Evolutionary conservation across 2,113 vertebrate species (phyloP).

Genomic region (Coptodon rendalli): DNA sequence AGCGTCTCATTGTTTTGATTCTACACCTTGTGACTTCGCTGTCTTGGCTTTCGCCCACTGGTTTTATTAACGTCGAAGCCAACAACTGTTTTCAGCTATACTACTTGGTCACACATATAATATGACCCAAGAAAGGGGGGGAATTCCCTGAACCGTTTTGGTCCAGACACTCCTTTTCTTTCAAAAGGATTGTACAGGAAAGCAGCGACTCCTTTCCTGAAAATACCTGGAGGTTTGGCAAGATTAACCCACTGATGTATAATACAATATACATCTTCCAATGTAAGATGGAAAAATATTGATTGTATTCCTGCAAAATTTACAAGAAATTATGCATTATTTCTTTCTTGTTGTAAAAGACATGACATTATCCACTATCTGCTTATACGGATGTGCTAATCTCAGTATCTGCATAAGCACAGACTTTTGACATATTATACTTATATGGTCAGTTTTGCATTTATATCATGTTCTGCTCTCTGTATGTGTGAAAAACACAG

Average conservation of each 20-base stretch:
- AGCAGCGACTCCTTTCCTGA: background rate
- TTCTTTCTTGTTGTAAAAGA: background rate
- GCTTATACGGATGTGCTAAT: fast-evolving
- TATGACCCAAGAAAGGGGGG: background rate
- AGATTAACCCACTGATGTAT: background rate
- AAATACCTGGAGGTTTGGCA: background rate
- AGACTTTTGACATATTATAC: background rate
- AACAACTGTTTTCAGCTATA: background rate
- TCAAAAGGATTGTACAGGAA: background rate
- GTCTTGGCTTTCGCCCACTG: background rate
- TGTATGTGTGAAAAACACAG: background rate
- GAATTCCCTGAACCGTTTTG: background rate
- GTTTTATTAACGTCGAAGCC: background rate
- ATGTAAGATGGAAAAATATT: background rate
- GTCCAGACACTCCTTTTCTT: background rate
- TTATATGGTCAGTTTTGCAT: background rate
- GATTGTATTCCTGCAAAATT: background rate
- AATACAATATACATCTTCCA: background rate
- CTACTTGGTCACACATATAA: background rate
- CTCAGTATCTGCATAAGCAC: background rate
- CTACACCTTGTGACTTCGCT: background rate
- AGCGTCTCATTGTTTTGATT: background rate
- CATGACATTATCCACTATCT: background rate
- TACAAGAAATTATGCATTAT: background rate
- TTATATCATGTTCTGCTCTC: background rate